Base-by-base conservation (phyloP, 2,113 vertebrate genomes). In the Dendropsophus ebraccatus region DNA sequence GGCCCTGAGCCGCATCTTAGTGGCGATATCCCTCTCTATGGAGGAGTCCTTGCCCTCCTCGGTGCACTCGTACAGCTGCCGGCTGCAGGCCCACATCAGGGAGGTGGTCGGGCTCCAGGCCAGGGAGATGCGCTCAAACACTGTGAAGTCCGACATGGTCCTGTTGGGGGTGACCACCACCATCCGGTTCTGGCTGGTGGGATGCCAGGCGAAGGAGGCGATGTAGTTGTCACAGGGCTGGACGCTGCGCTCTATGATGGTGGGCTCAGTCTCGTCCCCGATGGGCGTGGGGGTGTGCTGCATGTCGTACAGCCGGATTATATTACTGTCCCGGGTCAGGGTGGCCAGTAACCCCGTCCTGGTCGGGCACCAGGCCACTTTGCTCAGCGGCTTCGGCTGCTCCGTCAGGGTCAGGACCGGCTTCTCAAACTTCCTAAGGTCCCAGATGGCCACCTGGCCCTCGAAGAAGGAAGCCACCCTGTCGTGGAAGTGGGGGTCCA, bases 381-480 rank as follows among this genome's bases (percentile, higher is more conserved):
- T 99, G 13, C 95, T 97, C 77, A 99, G 94, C 0, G 97, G 98
- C 77, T 99, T 99, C 5, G 97, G 95, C 89, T 99, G 98, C 89
- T 99, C 98, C 0, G 95, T 97, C 79, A 99, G 92, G 0, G 98
- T 99, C 79, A 99, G 94, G 81, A 99, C 98, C 0, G 98, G 98
- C 89, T 99, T 99, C 89, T 99, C 98, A 90, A 99, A 99, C 90
- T 98, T 99, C 72, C 98, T 96, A 83, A 99, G 93, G 90, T 99
- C 98, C 98, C 98, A 99, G 91, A 99, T 99, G 75, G 97, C 98
- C 90, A 99, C 98, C 90, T 99, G 98, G 1, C 98, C 98, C 93
- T 99, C 98, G 65, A 96, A 99, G 92, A 98, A 99, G 88, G 98
- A 99, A 58, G 98, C 98, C 56, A 99, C 97, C 0, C 98, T 96